These are phyloP conservation scores for Nesidiocoris tenuis DNA, from an alignment of 2,888 invertebrate genomes.

Conservation along the genomic window DNA sequence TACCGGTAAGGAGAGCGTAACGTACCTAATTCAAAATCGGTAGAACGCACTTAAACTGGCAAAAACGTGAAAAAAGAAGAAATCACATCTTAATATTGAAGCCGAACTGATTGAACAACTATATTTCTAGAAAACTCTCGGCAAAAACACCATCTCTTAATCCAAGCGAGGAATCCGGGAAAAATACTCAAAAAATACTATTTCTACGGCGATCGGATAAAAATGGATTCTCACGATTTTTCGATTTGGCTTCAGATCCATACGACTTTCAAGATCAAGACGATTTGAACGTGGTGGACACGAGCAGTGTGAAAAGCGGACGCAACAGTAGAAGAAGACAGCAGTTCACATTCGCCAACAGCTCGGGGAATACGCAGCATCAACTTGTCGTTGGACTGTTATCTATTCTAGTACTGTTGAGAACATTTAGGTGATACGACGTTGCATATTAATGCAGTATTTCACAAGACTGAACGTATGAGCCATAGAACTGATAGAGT, in stretches of 20 bases:
- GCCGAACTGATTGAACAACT: no score
- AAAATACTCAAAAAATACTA: neutral
- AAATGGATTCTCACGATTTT: neutral
- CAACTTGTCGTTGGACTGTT: neutral
- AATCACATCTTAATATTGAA: no score
- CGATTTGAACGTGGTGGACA: constrained; percentile 43
- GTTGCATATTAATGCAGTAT: neutral
- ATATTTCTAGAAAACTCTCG: no score
- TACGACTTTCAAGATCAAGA: constrained; percentile 7
- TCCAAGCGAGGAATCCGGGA: neutral
- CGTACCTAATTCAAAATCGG: neutral
- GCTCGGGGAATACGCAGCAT: neutral
- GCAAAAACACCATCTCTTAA: neutral
- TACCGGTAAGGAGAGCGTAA: constrained; percentile 15
- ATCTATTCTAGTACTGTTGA: neutral
- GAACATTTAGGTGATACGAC: neutral
- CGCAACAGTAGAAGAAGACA: constrained; percentile 42
- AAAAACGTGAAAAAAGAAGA: no score
- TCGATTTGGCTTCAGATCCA: constrained; percentile 1
- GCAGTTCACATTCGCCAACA: constrained; percentile 2
- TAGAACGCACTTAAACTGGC: no score
- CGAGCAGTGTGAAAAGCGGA: constrained; percentile 35
- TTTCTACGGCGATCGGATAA: no score
- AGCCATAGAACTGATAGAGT: constrained; percentile 10
- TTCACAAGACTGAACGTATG: constrained; percentile 17